Conservation (phyloP, 2,113 vertebrate species). For the Pelmatolapia mariae region DNA sequence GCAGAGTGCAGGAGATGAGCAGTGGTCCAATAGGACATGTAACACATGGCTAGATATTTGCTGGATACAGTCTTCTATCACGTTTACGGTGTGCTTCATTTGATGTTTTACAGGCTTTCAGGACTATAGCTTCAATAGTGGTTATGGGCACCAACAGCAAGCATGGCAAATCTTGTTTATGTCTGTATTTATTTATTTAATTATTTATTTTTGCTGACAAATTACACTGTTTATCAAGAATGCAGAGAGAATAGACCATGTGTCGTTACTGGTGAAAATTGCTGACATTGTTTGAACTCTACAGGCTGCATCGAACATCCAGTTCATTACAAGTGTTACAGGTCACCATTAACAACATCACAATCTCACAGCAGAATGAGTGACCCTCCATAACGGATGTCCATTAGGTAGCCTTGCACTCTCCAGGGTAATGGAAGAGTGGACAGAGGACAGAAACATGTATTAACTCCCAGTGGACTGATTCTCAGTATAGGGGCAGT, state of each 20-base stretch:
- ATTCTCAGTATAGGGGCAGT: neutral
- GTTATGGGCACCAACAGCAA: neutral
- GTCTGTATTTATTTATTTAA: neutral
- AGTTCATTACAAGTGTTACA: neutral
- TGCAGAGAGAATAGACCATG: neutral
- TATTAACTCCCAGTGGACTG: slow-evolving; percentile 27
- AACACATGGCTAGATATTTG: slow-evolving; percentile 5
- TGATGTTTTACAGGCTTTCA: slow-evolving; percentile 5
- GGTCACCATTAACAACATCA: neutral
- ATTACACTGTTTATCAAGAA: neutral
- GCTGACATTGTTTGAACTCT: neutral
- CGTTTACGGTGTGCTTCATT: neutral
- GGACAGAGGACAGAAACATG: slow-evolving; percentile 50
- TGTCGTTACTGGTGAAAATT: neutral
- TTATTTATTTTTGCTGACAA: neutral
- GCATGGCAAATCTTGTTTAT: neutral
- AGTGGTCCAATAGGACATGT: slow-evolving; percentile 12
- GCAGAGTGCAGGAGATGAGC: slow-evolving; percentile 19
- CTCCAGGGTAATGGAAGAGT: slow-evolving; percentile 15
- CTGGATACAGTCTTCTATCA: neutral
- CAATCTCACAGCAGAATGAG: neutral
- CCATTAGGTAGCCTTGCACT: slow-evolving; percentile 1
- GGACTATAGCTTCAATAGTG: neutral
- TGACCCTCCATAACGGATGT: neutral
- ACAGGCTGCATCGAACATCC: neutral